Evolutionary conservation across 2,113 vertebrate species (phyloP).

Genomic region (Anarhynchus alexandrinus): DNA sequence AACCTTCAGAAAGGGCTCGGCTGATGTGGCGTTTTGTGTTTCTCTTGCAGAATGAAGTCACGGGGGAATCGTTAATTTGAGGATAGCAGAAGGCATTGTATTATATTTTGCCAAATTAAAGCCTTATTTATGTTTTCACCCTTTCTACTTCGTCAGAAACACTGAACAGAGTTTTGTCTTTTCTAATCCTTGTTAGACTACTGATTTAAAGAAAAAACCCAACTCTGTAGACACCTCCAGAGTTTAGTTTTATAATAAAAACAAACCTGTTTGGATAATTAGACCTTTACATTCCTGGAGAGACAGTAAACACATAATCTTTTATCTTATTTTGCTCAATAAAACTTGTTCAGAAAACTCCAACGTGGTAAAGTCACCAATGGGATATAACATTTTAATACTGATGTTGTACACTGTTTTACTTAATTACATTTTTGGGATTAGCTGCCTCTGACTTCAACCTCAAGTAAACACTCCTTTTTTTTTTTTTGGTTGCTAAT

Average conservation of each 20-base stretch:
- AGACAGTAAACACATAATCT: conserved; percentile 74
- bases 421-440: conserved; percentile 74
- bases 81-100: conserved; percentile 80
- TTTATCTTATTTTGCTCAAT: conserved; percentile 74
- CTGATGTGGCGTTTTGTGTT: conserved; percentile 48
- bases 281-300: conserved; percentile 82
- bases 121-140: conserved; percentile 89
- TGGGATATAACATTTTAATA: conserved; percentile 80
- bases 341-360: conserved; percentile 75
- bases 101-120: conserved; percentile 88
- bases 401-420: conserved; percentile 76
- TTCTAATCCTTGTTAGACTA: conserved; percentile 87
- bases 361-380: conserved; percentile 59
- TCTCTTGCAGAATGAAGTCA: conserved; percentile 78
- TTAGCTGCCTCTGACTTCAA: conserved; percentile 77
- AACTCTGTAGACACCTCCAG: conserved; percentile 78
- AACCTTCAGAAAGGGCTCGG: not conserved
- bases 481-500: conserved; percentile 73
- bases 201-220: conserved; percentile 76
- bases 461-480: conserved; percentile 74
- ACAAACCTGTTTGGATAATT: conserved; percentile 77
- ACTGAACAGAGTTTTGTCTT: conserved; percentile 86
- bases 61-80: conserved; percentile 63
- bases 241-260: conserved; percentile 84
- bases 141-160: conserved; percentile 86